Percentiles rank a stretch among this genome's conserved stretches.
Evolutionary conservation across 2,888 invertebrate species (phyloP).

Genomic region (Brachylomia viminalis): DNA sequence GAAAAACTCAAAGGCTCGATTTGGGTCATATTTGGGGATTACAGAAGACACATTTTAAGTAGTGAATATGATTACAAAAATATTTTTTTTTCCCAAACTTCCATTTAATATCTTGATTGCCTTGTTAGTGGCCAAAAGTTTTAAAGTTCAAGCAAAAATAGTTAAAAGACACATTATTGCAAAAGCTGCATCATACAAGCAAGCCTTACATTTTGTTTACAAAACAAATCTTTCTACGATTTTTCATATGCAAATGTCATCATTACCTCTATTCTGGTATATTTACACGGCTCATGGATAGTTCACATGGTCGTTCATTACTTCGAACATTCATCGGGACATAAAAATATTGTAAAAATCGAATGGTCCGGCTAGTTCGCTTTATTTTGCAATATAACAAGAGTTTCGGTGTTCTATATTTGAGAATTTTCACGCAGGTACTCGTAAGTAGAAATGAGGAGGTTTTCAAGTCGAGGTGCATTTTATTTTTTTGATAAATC

Average conservation of each 20-base stretch:
- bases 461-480: too few relatives aligned
- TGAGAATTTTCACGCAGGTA: background rate
- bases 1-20: too few relatives aligned
- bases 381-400: background rate
- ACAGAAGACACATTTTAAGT: too few relatives aligned
- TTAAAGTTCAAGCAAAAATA: too few relatives aligned
- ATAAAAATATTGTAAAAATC: slow-evolving; percentile 9
- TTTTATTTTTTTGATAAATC: too few relatives aligned
- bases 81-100: too few relatives aligned
- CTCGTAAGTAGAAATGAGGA: background rate
- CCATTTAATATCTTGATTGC: background rate
- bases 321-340: background rate
- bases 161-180: too few relatives aligned
- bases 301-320: slow-evolving; percentile 8
- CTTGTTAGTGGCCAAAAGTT: too few relatives aligned
- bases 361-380: background rate
- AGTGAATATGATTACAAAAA: too few relatives aligned
- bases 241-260: background rate
- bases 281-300: background rate
- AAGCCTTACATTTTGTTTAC: background rate
- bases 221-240: background rate
- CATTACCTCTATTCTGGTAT: background rate
- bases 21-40: too few relatives aligned
- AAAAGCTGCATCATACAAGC: background rate
- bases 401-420: background rate